phyloP scores from a whole-genome alignment of 2,113 vertebrate genomes.

The Halcyon malimbica region DNA sequence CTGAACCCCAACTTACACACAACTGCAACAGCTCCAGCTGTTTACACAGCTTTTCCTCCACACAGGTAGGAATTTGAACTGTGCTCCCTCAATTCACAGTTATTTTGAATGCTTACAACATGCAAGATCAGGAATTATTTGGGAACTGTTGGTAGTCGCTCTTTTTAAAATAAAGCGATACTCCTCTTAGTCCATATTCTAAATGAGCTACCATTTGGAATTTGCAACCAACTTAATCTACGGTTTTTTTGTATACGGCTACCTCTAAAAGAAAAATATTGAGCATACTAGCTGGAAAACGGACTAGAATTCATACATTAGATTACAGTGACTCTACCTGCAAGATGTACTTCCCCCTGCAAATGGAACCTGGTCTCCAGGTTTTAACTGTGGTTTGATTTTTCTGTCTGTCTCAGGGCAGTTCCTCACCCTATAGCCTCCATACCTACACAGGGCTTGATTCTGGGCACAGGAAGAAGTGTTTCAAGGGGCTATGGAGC shows the following conservation, averaged over 20 bases:
- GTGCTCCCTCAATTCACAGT: background rate
- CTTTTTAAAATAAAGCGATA: background rate
- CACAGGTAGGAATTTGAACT: background rate
- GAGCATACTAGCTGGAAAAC: background rate
- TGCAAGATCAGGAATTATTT: background rate
- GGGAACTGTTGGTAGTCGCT: background rate
- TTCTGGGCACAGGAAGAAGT: background rate
- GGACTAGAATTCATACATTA: background rate
- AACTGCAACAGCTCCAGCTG: background rate
- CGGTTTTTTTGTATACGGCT: fast-evolving
- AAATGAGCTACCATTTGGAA: background rate
- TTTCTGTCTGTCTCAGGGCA: background rate
- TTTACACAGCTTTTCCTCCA: background rate
- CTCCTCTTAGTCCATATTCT: background rate
- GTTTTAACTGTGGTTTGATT: fast-evolving
- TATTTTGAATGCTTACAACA: background rate
- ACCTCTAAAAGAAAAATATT: background rate
- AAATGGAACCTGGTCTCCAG: background rate
- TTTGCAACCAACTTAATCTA: background rate
- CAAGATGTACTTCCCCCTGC: background rate
- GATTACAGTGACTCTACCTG: background rate
- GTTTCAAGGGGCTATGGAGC: background rate
- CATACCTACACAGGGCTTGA: background rate
- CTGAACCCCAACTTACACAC: background rate
- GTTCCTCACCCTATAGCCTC: background rate